Evolutionary conservation across 1,140 invertebrate genomes (phyloP).

Genomic region (Drosophila pruinosa): DNA sequence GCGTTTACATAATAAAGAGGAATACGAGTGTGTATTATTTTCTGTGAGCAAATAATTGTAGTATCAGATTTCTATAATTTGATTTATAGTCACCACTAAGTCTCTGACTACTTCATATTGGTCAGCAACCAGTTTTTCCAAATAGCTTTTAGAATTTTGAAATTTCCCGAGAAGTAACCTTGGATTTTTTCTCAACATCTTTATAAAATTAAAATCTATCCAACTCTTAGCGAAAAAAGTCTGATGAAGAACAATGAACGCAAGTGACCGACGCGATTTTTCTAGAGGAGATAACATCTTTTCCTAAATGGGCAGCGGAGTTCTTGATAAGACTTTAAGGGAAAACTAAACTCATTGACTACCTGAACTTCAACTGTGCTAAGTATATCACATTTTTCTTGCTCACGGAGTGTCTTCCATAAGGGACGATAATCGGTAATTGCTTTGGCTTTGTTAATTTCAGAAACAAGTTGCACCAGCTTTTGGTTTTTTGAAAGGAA

Average conservation of each 20-base stretch:
- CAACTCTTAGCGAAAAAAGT: conserved; percentile 59
- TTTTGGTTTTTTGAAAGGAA: conserved; percentile 56
- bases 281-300: conserved; percentile 50
- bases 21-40: conserved; percentile 70
- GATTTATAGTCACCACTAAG: conserved; percentile 38
- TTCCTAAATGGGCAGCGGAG: background rate
- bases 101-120: conserved; percentile 59
- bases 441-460: conserved; percentile 23
- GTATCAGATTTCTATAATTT: background rate
- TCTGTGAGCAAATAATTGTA: conserved; percentile 21
- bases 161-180: conserved; percentile 48
- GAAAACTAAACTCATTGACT: background rate
- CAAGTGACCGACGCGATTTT: conserved; percentile 47
- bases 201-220: conserved; percentile 63
- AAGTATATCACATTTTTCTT: conserved; percentile 61
- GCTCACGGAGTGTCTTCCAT: conserved; percentile 62
- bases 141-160: conserved; percentile 33
- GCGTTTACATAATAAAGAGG: conserved; percentile 57
- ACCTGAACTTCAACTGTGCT: conserved; percentile 57
- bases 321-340: background rate
- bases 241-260: conserved; percentile 62
- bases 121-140: background rate
- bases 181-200: conserved; percentile 47
- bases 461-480: conserved; percentile 24
- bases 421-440: conserved; percentile 45